Conservation (phyloP, 1,140 invertebrate species). For the Venustaconcha ellipsiformis region DNA sequence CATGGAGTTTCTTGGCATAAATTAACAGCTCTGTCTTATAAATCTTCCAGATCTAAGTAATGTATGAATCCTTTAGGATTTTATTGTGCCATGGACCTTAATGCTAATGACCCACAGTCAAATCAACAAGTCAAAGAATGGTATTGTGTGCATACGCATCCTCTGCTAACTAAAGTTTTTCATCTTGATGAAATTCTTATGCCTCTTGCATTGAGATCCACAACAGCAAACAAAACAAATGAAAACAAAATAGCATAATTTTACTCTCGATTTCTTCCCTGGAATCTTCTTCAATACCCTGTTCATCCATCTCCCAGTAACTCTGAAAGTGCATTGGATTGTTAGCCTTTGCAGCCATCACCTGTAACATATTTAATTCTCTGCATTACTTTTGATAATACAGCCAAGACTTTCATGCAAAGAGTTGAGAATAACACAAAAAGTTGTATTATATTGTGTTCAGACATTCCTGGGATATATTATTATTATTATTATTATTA, state of each 20-base stretch:
- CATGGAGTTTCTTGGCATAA: too few species aligned
- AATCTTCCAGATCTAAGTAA: too few species aligned
- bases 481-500: too few species aligned
- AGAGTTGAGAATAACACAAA: too few species aligned
- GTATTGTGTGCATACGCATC: not conserved
- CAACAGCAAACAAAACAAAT: not conserved
- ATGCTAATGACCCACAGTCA: not conserved
- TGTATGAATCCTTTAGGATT: not conserved
- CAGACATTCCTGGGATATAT: too few species aligned
- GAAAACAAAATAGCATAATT: not conserved
- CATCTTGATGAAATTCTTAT: not conserved
- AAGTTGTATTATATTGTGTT: too few species aligned
- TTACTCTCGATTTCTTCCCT: slow-evolving; percentile 61
- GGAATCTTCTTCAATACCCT: slow-evolving; percentile 53
- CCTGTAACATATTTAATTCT: slow-evolving; percentile 34
- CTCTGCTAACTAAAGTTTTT: not conserved
- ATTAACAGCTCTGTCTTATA: too few species aligned
- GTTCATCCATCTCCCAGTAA: slow-evolving; percentile 62
- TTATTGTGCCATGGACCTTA: not conserved
- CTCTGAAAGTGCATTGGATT: slow-evolving; percentile 55
- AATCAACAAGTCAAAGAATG: not conserved
- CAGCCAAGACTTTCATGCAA: too few species aligned
- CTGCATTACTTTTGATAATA: too few species aligned
- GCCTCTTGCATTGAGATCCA: not conserved
- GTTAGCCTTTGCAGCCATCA: slow-evolving; percentile 49